Percentiles rank a stretch among this genome's conserved stretches.
Conservation (phyloP, 2,797 vertebrate genomes). For the Gallinago solitaria region DNA sequence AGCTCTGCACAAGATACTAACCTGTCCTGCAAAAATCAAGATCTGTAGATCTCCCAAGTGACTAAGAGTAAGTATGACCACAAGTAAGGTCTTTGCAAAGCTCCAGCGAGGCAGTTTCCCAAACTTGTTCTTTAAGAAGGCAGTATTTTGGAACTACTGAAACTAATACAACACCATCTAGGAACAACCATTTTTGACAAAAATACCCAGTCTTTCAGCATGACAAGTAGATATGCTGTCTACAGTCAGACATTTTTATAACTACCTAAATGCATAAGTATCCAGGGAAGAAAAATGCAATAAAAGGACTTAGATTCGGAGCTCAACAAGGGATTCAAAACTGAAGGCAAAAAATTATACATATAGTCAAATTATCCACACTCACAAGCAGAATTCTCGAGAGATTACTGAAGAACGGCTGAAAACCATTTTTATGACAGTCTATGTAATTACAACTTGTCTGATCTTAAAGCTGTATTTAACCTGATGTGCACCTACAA, state of each 20-base stretch:
- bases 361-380: neutral
- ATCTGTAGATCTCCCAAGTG: neutral
- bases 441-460: neutral
- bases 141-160: neutral
- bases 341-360: neutral
- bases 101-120: neutral
- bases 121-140: neutral
- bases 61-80: neutral
- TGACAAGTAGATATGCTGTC: neutral
- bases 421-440: neutral
- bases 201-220: neutral
- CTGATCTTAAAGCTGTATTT: neutral
- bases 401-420: neutral
- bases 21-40: neutral
- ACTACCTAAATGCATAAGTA: fast-evolving
- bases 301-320: fast-evolving
- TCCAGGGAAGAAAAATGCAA: neutral
- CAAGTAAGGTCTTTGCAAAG: neutral
- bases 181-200: neutral
- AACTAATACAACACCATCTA: fast-evolving
- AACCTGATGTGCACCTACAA: neutral
- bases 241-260: neutral
- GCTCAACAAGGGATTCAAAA: neutral
- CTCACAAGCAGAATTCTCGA: neutral
- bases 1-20: neutral